Evolutionary conservation across 1,140 invertebrate genomes (phyloP).

Genomic region (Pseudobourletiella spinata): DNA sequence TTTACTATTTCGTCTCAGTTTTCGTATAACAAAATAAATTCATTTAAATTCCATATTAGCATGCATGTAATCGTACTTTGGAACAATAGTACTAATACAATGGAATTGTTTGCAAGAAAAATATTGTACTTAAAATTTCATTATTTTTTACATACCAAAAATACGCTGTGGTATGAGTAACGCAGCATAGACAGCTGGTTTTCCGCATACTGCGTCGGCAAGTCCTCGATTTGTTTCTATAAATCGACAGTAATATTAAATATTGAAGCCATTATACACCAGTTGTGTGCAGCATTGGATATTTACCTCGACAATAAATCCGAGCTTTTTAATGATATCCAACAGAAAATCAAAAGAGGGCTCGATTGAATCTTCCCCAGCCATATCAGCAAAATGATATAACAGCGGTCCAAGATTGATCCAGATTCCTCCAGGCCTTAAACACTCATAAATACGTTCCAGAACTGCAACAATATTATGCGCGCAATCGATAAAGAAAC

Average conservation of each 20-base stretch:
- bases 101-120: too few species aligned
- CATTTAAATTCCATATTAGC: too few species aligned
- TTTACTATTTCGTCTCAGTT: too few species aligned
- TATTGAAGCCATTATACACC: too few species aligned
- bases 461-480: constrained; percentile 92
- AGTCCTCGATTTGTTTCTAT: constrained; percentile 63
- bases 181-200: constrained; percentile 89
- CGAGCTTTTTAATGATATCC: constrained; percentile 70
- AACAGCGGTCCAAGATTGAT: constrained; percentile 86
- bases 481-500: constrained; percentile 98
- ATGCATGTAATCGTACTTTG: too few species aligned
- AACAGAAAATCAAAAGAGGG: constrained; percentile 79
- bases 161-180: constrained; percentile 80
- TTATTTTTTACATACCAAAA: constrained; percentile 75
- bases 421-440: constrained; percentile 80
- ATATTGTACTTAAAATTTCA: too few species aligned
- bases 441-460: constrained; percentile 83
- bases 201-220: constrained; percentile 81
- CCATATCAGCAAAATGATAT: constrained; percentile 78
- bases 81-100: too few species aligned
- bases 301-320: constrained; percentile 74
- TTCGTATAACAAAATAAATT: too few species aligned
- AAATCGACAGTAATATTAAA: constrained; percentile 38
- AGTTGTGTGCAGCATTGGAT: not conserved
- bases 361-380: constrained; percentile 84